phyloP scores from a whole-genome alignment of 2,797 vertebrate genomes.

The Myiotriccus ornatus region DNA sequence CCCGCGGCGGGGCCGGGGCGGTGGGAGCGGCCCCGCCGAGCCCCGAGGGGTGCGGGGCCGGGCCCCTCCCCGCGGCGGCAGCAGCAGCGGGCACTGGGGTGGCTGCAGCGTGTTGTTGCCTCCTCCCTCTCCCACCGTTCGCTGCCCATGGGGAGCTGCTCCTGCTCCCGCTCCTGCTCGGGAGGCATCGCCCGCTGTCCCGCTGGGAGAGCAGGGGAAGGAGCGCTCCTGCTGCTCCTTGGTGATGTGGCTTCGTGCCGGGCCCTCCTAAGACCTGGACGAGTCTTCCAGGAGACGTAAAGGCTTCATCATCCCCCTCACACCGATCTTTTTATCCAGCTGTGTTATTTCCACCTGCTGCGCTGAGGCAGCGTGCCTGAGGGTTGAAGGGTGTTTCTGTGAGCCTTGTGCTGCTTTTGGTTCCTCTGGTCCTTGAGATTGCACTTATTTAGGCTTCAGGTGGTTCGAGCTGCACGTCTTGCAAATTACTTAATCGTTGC shows the following conservation, averaged over 20 bases:
- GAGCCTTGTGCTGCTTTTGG: background rate
- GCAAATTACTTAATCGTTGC: background rate
- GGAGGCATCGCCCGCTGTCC: background rate
- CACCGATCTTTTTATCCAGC: accelerated
- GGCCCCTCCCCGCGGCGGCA: background rate
- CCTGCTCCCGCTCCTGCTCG: background rate
- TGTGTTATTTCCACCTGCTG: background rate
- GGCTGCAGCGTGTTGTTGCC: accelerated
- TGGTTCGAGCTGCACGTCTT: background rate
- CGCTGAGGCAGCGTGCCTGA: background rate
- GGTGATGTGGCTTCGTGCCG: background rate
- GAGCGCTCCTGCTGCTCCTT: background rate
- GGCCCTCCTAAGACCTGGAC: background rate
- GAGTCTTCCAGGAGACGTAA: background rate
- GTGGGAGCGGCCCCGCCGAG: background rate
- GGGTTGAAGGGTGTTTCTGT: background rate
- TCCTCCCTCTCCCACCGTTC: too few relatives aligned
- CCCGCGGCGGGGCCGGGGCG: background rate
- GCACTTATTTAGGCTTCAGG: background rate
- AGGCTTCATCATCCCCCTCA: accelerated
- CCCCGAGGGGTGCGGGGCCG: background rate
- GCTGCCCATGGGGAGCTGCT: background rate
- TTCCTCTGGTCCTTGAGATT: background rate
- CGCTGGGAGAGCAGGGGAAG: background rate
- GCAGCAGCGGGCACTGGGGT: background rate